Percentiles rank a stretch among this genome's conserved stretches.
Evolutionary conservation across 2,888 invertebrate genomes (phyloP).

Genomic region (Platycheirus albimanus): DNA sequence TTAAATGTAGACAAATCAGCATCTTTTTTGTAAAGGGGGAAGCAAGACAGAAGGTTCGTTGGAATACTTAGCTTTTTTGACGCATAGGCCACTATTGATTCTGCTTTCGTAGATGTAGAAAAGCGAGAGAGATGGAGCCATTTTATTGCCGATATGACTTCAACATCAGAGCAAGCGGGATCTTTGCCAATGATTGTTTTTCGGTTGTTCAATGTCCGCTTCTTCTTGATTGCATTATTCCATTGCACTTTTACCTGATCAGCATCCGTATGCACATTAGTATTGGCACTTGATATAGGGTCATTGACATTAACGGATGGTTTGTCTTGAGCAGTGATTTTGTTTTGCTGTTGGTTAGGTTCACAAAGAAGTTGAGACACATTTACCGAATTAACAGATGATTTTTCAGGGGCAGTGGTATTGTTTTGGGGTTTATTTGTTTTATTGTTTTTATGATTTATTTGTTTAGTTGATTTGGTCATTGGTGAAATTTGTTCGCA

Average conservation of each 20-base stretch:
- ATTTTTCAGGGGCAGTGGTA: slow-evolving; percentile 6
- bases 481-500: background rate
- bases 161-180: slow-evolving; percentile 27
- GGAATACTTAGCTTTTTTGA: slow-evolving; percentile 34
- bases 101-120: slow-evolving; percentile 18
- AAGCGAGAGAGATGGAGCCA: slow-evolving; percentile 40
- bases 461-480: background rate
- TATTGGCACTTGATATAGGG: background rate
- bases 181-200: slow-evolving; percentile 25
- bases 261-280: no score
- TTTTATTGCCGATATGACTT: slow-evolving; percentile 27
- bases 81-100: slow-evolving; percentile 21
- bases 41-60: slow-evolving; percentile 18
- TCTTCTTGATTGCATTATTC: background rate
- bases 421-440: background rate
- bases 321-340: background rate
- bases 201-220: background rate
- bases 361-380: background rate
- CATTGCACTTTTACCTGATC: no score
- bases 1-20: slow-evolving; percentile 32
- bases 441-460: slow-evolving; percentile 9
- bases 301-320: background rate
- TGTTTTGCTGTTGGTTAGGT: background rate
- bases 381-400: slow-evolving; percentile 8
- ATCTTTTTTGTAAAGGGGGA: slow-evolving; percentile 30